phyloP scores from a whole-genome alignment of 1,140 invertebrate genomes.

The Orussus abietinus region DNA sequence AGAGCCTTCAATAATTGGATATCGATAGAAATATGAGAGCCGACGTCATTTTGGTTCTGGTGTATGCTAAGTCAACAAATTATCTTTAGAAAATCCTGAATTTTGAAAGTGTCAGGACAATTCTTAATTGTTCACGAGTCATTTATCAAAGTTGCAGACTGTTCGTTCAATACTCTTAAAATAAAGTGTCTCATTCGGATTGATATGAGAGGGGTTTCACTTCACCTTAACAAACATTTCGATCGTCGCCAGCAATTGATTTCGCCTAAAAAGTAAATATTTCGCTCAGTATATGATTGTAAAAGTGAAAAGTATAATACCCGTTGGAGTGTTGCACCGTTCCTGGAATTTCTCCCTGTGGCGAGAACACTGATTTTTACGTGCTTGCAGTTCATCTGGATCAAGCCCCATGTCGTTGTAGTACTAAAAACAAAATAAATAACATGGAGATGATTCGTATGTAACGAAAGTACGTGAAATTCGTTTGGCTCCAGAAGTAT shows the following conservation, averaged over 20 bases:
- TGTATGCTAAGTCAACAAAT: no score
- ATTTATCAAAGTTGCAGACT: no score
- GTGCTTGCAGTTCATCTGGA: slow-evolving; percentile 37
- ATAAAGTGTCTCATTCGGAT: no score
- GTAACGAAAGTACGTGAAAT: no score
- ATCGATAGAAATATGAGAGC: no score
- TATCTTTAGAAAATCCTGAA: no score
- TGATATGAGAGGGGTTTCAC: background rate
- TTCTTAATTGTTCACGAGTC: no score
- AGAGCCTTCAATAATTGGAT: no score
- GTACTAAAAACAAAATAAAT: slow-evolving; percentile 43
- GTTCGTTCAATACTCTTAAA: no score
- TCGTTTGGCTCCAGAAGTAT: no score
- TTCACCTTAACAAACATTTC: background rate
- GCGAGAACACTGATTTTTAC: slow-evolving; percentile 49
- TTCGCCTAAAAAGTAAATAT: slow-evolving; percentile 2
- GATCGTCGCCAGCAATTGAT: background rate
- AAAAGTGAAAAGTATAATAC: slow-evolving; percentile 27
- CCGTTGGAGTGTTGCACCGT: slow-evolving; percentile 39
- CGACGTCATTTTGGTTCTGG: no score
- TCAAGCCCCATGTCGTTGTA: slow-evolving; percentile 39
- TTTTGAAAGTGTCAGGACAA: no score
- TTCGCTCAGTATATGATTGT: background rate
- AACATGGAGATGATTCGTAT: slow-evolving; percentile 7
- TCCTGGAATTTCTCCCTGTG: slow-evolving; percentile 47